These are phyloP conservation scores for Chionoecetes opilio DNA, from an alignment of 1,140 invertebrate genomes.

Conservation along the genomic window DNA sequence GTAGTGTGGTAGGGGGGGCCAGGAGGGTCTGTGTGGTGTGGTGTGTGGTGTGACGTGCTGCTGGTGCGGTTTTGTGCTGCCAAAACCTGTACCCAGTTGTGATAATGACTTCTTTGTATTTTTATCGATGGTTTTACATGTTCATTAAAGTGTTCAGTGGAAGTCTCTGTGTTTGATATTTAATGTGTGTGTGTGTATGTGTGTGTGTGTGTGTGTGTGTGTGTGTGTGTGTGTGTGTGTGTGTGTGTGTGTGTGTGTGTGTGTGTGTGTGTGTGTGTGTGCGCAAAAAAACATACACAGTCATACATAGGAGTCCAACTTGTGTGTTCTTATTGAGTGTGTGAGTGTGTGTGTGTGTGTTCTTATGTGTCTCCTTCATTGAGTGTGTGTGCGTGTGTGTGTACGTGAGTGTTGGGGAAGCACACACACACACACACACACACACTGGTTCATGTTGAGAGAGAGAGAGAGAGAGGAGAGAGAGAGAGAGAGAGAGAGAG, in stretches of 20 bases:
- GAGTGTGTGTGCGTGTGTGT: not conserved
- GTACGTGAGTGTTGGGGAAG: not conserved
- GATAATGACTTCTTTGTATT: constrained; percentile 74
- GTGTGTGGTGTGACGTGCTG: not conserved
- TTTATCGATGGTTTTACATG: constrained; percentile 76
- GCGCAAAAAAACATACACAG: not conserved
- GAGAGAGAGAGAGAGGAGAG: no score
- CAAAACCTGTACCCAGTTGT: constrained; percentile 73
- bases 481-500: no score
- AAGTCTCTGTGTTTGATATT: not conserved
- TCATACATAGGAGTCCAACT: not conserved
- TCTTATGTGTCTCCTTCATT: not conserved
- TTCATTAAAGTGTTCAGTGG: constrained; percentile 76
- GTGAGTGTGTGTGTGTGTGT: not conserved
- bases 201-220: not conserved
- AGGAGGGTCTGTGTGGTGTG: not conserved
- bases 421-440: constrained; percentile 31
- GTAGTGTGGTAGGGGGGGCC: no score
- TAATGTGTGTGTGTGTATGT: not conserved
- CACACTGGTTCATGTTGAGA: not conserved
- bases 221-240: not conserved
- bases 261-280: not conserved
- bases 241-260: constrained; percentile 4
- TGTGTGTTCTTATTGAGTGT: not conserved
- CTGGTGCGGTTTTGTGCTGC: constrained; percentile 61